Conservation (phyloP, 2,888 invertebrate species). For the Leistus spinibarbis region DNA sequence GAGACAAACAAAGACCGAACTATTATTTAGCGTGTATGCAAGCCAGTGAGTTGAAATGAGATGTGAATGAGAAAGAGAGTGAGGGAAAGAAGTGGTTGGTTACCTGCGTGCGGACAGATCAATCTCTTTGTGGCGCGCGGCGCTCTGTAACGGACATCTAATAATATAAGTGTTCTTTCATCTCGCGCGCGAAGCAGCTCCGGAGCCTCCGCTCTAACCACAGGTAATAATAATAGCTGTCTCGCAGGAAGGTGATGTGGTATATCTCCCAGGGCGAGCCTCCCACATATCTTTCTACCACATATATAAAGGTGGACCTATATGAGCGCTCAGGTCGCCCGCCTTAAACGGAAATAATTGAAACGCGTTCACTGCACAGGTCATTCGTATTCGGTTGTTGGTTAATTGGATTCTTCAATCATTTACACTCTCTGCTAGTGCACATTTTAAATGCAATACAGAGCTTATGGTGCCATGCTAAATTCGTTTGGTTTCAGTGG, state of each 20-base stretch:
- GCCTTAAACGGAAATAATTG: neutral
- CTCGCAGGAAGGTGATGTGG: constrained; percentile 15
- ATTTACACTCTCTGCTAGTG: neutral
- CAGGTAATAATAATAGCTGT: constrained; percentile 31
- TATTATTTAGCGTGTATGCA: neutral
- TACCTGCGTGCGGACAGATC: neutral
- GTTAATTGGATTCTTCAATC: neutral
- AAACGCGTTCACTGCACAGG: neutral
- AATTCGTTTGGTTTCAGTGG: no score
- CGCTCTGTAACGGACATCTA: neutral
- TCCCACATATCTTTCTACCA: constrained; percentile 19
- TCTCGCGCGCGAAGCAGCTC: constrained; percentile 10
- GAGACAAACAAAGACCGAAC: neutral
- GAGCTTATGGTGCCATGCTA: no score
- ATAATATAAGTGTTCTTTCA: constrained; percentile 13
- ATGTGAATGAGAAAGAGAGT: neutral
- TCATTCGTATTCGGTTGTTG: neutral
- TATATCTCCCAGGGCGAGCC: constrained; percentile 16
- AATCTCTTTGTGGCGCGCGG: constrained; percentile 5
- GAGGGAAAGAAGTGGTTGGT: neutral
- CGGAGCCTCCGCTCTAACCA: neutral
- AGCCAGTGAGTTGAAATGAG: neutral
- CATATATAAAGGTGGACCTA: neutral
- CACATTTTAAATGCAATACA: no score
- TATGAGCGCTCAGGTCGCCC: neutral